Percentiles rank a stretch among this genome's conserved stretches.
Evolutionary conservation across 2,888 invertebrate species (phyloP).

Genomic region (Oeneis ivallda): DNA sequence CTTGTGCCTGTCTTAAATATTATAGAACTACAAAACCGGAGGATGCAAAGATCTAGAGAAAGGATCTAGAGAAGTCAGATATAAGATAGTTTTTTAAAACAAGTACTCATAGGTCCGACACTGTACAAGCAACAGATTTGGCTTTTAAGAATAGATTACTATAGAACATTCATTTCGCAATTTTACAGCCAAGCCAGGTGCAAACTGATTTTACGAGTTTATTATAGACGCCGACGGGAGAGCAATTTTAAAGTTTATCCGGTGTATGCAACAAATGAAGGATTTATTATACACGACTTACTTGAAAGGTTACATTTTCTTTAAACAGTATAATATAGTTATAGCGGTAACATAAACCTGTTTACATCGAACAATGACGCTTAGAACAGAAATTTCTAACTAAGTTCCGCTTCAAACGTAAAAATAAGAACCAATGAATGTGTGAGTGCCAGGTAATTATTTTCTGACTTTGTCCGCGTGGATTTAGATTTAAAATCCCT

Average conservation of each 20-base stretch:
- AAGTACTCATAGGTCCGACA: background rate
- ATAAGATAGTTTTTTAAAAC: background rate
- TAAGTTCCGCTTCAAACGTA: too few species aligned
- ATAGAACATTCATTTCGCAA: constrained; percentile 9
- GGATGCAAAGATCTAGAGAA: too few species aligned
- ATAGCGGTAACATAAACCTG: background rate
- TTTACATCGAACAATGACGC: too few species aligned
- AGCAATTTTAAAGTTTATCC: constrained; percentile 22
- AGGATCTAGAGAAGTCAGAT: background rate
- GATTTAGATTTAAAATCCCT: too few species aligned
- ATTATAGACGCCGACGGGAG: constrained; percentile 15
- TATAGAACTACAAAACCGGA: too few species aligned
- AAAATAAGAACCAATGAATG: too few species aligned
- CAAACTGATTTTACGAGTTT: constrained; percentile 21
- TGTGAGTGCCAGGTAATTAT: too few species aligned
- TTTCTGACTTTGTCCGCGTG: too few species aligned
- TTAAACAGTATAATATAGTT: too few species aligned
- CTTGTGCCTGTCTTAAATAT: too few species aligned
- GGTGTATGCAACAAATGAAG: constrained; percentile 12
- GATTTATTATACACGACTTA: constrained; percentile 15
- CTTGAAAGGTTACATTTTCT: constrained; percentile 6
- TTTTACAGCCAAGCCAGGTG: constrained; percentile 22
- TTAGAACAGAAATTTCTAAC: too few species aligned
- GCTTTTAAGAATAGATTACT: constrained; percentile 21
- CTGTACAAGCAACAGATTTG: background rate